Evolutionary conservation across 2,113 vertebrate species (phyloP).

Genomic region (Blennius ocellaris): DNA sequence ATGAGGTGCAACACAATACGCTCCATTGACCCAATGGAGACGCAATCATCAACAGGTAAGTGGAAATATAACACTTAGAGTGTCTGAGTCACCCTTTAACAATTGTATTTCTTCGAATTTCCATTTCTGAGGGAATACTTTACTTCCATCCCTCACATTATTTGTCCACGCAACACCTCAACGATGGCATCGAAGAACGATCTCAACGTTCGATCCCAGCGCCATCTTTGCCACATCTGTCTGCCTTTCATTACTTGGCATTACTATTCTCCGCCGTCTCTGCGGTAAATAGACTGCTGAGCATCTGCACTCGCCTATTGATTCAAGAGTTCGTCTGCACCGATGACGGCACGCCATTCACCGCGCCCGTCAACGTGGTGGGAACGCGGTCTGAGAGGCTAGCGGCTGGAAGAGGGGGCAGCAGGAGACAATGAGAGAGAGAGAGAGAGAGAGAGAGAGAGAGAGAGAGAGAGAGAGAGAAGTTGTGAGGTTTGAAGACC

Average conservation of each 20-base stretch:
- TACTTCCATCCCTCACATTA: too few relatives aligned
- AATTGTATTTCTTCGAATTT: too few relatives aligned
- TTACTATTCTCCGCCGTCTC: conserved; percentile 56
- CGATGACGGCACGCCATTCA: conserved; percentile 61
- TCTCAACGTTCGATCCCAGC: not conserved
- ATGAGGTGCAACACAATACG: too few relatives aligned
- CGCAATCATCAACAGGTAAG: too few relatives aligned
- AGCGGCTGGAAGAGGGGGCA: not conserved
- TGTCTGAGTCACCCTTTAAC: too few relatives aligned
- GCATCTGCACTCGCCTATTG: conserved; percentile 62
- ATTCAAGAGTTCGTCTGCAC: conserved; percentile 69
- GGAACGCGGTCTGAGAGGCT: conserved; percentile 40
- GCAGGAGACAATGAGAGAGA: not conserved
- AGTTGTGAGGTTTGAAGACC: conserved; percentile 7
- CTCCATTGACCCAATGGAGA: too few relatives aligned
- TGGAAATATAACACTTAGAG: too few relatives aligned
- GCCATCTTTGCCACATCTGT: conserved; percentile 12
- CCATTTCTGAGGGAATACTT: too few relatives aligned
- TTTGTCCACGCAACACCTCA: not conserved
- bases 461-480: too few relatives aligned
- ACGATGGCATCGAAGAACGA: not conserved
- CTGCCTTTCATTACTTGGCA: conserved; percentile 20
- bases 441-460: not conserved
- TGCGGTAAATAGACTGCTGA: conserved; percentile 63
- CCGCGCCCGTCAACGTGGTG: conserved; percentile 57